These are phyloP conservation scores for Lagocephalus sceleratus DNA, from an alignment of 2,797 vertebrate genomes.

Conservation along the genomic window DNA sequence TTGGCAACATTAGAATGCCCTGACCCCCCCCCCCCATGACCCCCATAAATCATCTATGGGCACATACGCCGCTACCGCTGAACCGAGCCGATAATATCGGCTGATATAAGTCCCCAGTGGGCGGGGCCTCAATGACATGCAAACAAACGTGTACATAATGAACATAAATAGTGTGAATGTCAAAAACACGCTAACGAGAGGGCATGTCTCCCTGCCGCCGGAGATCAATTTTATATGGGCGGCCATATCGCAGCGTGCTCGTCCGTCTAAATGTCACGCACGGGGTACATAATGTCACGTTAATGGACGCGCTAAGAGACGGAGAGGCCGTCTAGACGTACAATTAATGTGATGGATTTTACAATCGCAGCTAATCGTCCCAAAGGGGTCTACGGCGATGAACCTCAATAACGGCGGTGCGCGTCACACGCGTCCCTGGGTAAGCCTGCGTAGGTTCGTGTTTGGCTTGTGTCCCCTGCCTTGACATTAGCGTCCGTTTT, in stretches of 20 bases:
- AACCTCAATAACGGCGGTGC: too few species aligned
- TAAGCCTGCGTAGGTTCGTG: too few species aligned
- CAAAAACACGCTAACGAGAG: too few species aligned
- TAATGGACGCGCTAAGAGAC: constrained; percentile 35
- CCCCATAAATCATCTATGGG: constrained; percentile 72
- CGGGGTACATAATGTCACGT: constrained; percentile 53
- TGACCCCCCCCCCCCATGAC: constrained; percentile 61
- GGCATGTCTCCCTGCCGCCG: too few species aligned
- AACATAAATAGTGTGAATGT: not conserved
- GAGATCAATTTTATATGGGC: constrained; percentile 24
- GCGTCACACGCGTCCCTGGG: too few species aligned
- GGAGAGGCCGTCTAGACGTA: constrained; percentile 56
- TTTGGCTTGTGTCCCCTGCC: too few species aligned
- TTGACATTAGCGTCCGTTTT: too few species aligned
- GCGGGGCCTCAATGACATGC: constrained; percentile 18
- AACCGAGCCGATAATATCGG: constrained; percentile 15
- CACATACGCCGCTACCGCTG: not conserved
- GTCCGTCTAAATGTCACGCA: constrained; percentile 45
- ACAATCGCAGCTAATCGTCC: constrained; percentile 44
- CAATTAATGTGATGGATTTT: constrained; percentile 47
- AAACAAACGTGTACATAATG: constrained; percentile 1
- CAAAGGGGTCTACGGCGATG: not conserved
- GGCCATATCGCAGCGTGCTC: constrained; percentile 18
- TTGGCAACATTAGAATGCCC: constrained; percentile 69
- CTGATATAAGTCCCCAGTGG: constrained; percentile 30